Base-by-base conservation (phyloP, 1,140 invertebrate genomes). In the Listronotus bonariensis region DNA sequence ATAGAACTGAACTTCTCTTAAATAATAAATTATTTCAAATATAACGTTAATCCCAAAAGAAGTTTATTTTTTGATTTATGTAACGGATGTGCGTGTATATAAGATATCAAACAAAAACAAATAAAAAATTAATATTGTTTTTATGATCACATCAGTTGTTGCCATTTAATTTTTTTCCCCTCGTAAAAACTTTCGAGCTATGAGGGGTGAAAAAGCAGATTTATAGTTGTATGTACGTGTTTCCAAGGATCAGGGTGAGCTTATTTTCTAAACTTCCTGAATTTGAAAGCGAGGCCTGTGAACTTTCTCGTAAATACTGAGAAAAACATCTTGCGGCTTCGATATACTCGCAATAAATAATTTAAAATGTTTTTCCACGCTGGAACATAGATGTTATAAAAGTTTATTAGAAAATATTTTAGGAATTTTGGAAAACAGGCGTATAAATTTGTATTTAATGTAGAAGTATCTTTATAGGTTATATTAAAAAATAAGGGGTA, bases 61-160 rank as follows among this genome's bases (percentile, higher is more conserved):
- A 5, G n/a, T n/a, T 26, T 26, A 3, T 26, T 36, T 3, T 36
- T 36, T 60, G 57, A 60, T 60, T 60, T 60, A 60, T 60, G 14
- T 60, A 38, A 40, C 34, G 46, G 45, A 34, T 51, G 57, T 41
- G 45, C 17, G 36, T 20, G 42, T 31, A 9, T 31, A 49, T 10
- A 9, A 32, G 15, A 36, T 17, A 40, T 41, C 45, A 60, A 51
- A 41, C 46, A 51, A n/a, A 40, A 46, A 60, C 49, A 49, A 60
- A 60, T 60, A 60, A 60, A 60, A 60, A 60, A 60, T 60, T 60
- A 60, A 60, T 60, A 60, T 60, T 46, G 46, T 51, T 60, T 60
- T 60, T 60, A 60, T 46, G 57, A 60, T 41, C 9, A 60, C 49
- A 60, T 60, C 57, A 60, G 57, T 60, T 60, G 57, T 40, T 51